phyloP scores from a whole-genome alignment of 1,140 invertebrate species.

The Zaprionus africanus region DNA sequence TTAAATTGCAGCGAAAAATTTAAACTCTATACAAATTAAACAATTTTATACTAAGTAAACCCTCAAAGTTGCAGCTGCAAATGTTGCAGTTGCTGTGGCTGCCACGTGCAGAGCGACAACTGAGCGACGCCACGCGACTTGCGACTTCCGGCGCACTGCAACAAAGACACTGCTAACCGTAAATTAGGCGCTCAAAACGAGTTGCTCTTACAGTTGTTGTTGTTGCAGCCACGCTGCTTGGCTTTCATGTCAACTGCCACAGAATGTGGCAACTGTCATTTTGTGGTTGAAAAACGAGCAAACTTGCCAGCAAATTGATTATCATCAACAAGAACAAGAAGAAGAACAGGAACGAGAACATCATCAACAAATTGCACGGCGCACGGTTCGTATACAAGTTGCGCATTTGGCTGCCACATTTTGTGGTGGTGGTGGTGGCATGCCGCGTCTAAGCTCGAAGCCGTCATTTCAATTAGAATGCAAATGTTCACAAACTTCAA shows the following conservation, averaged over 20 bases:
- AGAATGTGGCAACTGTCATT: conserved; percentile 53
- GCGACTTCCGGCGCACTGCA: conserved; percentile 2
- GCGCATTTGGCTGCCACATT: conserved; percentile 55
- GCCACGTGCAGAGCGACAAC: conserved; percentile 64
- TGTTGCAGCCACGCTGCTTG: conserved; percentile 13
- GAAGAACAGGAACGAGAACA: not conserved
- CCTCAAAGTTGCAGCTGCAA: not conserved
- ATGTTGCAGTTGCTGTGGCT: conserved; percentile 12
- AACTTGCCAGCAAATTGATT: conserved; percentile 69
- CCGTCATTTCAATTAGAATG: conserved; percentile 68
- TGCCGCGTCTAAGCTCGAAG: conserved; percentile 43
- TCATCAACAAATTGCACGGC: conserved; percentile 41
- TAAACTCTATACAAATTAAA: conserved; percentile 46
- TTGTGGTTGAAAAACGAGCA: conserved; percentile 51
- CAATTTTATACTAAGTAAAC: conserved; percentile 14
- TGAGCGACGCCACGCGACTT: conserved; percentile 45
- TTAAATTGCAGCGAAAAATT: conserved; percentile 60
- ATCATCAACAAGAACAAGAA: conserved; percentile 50
- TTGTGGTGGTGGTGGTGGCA: not conserved
- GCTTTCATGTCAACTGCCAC: conserved; percentile 61
- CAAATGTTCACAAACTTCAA: conserved; percentile 69
- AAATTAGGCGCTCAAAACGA: conserved; percentile 64
- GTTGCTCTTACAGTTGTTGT: conserved; percentile 39
- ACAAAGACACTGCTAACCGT: conserved; percentile 42
- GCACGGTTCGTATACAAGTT: conserved; percentile 43